Percentiles rank a stretch among this genome's conserved stretches.
Conservation (phyloP, 2,888 invertebrate species). For the Physocephala rufipes region DNA sequence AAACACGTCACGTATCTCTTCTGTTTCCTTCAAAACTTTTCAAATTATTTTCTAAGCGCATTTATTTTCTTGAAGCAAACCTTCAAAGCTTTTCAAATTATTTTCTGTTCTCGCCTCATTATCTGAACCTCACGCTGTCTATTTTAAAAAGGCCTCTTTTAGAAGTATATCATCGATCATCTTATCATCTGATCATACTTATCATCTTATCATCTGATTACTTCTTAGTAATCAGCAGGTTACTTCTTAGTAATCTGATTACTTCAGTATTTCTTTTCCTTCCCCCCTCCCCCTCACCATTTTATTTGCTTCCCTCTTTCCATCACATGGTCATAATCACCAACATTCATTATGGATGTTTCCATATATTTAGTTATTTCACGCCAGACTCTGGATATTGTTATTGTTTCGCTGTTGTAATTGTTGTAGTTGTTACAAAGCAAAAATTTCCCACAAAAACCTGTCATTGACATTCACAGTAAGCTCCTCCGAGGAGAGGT, state of each 20-base stretch:
- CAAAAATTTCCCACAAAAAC: neutral
- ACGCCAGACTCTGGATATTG: too few relatives aligned
- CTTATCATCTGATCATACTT: neutral
- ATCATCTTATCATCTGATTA: neutral
- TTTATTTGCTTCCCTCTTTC: neutral
- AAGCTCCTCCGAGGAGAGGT: slow-evolving; percentile 8
- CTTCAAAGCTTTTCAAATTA: neutral
- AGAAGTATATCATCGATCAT: neutral
- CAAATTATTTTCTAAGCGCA: too few relatives aligned
- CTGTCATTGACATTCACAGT: slow-evolving; percentile 19
- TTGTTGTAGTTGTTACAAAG: too few relatives aligned
- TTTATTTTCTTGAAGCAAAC: neutral
- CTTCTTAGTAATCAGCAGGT: neutral
- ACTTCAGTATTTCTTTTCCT: slow-evolving; percentile 7
- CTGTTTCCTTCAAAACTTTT: too few relatives aligned
- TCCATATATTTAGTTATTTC: too few relatives aligned
- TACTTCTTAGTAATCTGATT: slow-evolving; percentile 30
- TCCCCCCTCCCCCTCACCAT: neutral
- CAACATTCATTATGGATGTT: too few relatives aligned
- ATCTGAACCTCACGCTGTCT: too few relatives aligned
- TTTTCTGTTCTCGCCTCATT: neutral
- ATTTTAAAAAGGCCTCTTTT: too few relatives aligned
- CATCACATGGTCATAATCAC: too few relatives aligned
- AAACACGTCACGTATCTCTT: too few relatives aligned
- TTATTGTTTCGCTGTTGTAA: too few relatives aligned